Evolutionary conservation across 2,797 vertebrate genomes (phyloP), one percentile per base, ranked within the genome.

Genomic region (Mallotus villosus): DNA sequence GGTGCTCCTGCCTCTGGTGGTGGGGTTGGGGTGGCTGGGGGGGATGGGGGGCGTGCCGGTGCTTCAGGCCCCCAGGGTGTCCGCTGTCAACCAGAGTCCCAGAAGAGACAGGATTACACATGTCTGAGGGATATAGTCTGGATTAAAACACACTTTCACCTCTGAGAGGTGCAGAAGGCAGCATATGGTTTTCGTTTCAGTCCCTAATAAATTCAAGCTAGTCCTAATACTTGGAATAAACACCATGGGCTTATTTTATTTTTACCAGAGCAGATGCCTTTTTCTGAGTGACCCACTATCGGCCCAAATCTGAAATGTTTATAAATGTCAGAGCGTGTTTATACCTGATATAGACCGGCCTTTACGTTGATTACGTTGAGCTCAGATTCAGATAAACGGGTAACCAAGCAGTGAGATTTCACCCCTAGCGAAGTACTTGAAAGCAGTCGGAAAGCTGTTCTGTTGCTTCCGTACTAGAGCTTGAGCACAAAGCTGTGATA

Each of bases 171-270:
- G 68, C 34, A 66, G 64, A 81, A 55, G 25, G 61, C 66, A 67
- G 61, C 72, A 27, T 74, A 74, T 73, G 78, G 70, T 76, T 76
- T 74, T 72, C 81, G 68, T 77, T 78, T 21, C 27, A 41, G 46
- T 84, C 27, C 53, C 60, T 75, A 84, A 76, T 68, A 71, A 55
- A 57, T 34, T n/a, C 37, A 61, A 77, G 68, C 71, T 25, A 57
- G 60, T 74, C 67, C 72, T 62, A 78, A 75, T 75, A 84, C 76
- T 75, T 70, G 61, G 74, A 73, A 72, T 78, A 72, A 78, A 67
- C 81, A 88, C 82, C 78, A 85, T 78, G 75, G 84, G 78, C 79
- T 82, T 81, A 81, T 80, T 87, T 74, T 74, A 24, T 70, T 32
- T 29, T 55, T 6, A 68, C 65, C 71, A 70, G 72, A 76, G 78